A percentile compares a stretch with the other conserved stretches of the same genome.
Evolutionary conservation across 2,888 invertebrate genomes (phyloP).

Genomic region (Pandemis cinnamomeana): DNA sequence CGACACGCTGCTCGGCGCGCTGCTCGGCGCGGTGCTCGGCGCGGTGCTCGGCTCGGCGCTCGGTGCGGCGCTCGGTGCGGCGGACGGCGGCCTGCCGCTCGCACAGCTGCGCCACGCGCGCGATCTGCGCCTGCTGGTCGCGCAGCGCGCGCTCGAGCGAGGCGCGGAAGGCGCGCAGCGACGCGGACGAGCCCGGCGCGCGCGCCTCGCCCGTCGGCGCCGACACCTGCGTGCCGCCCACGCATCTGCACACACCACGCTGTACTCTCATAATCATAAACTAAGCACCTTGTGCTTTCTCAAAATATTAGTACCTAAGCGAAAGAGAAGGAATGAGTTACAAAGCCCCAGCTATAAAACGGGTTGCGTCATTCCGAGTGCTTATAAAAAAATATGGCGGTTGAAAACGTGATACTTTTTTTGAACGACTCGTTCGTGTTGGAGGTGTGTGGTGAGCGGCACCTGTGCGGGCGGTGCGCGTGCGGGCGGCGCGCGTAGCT

Average conservation of each 20-base stretch:
- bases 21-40: background rate
- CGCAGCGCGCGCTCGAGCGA: conserved; percentile 65
- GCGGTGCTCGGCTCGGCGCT: conserved; percentile 16
- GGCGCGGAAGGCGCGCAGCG: conserved; percentile 63
- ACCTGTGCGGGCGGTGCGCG: conserved; percentile 56
- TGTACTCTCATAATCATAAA: too few relatives aligned
- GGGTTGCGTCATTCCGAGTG: too few relatives aligned
- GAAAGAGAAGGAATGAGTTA: too few relatives aligned
- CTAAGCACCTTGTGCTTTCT: too few relatives aligned
- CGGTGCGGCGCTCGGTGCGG: conserved; percentile 28
- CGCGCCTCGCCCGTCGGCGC: conserved; percentile 24
- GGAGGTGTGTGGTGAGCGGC: too few relatives aligned
- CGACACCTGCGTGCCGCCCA: conserved; percentile 5
- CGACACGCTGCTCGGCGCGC: background rate
- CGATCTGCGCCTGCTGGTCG: conserved; percentile 61
- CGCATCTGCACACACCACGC: background rate
- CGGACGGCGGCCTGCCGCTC: conserved; percentile 62
- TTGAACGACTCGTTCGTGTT: too few relatives aligned
- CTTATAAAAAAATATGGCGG: too few relatives aligned
- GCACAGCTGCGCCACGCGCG: conserved; percentile 67
- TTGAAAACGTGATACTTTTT: too few relatives aligned
- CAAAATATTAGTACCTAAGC: too few relatives aligned
- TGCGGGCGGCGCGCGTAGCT: conserved; percentile 55
- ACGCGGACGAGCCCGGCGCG: conserved; percentile 50
- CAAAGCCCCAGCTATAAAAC: too few relatives aligned